Evolutionary conservation across 2,113 vertebrate genomes (phyloP), one percentile per base, ranked within the genome.

Genomic region (Dipodomys stephensi): DNA sequence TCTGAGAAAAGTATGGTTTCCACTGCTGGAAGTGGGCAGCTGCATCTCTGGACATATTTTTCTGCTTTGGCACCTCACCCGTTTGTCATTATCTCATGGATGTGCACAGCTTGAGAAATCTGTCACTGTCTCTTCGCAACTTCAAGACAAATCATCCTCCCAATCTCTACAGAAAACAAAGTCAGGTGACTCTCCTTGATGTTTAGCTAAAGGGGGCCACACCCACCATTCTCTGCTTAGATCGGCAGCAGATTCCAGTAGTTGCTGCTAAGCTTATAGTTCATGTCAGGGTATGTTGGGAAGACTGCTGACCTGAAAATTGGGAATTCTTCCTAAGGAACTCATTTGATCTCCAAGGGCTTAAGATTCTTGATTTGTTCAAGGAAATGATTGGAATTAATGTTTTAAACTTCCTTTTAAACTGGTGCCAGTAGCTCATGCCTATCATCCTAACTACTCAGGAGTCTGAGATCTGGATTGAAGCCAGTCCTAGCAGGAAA

Each of bases 41-140:
- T 62, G 53, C 16, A 22, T 49, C 6, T 0, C 35, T 32, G 67
- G 65, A 67, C 87, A 46, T n/a, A 19, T 35, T 76, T 64, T 72
- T 57, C 76, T 32, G 23, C 64, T 30, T 68, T 44, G 22, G 78
- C 9, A 27, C 35, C 49, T 93, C 89, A 93, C 19, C 2, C 76
- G 68, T 92, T 87, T 94, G 68, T 74, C 91, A 73, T 95, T 93
- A 94, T 84, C 91, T 44, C 83, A 11, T 18, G 92, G 62, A 2
- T 64, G 35, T 78, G n/a, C 10, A 30, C 44, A 73, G 77, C 84
- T 39, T 83, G 69, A 49, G 79, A 60, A 86, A 88, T 81, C 81
- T 89, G 76, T 89, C 82, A 46, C 30, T 91, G 64, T 93, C 87
- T 94, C 68, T 92, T 71, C 81, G 89, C 60, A 71, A 94, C 72